Percentiles rank a stretch among this genome's conserved stretches.
These are phyloP conservation scores for Nowickia ferox DNA, from an alignment of 2,888 invertebrate species.

Conservation along the genomic window DNA sequence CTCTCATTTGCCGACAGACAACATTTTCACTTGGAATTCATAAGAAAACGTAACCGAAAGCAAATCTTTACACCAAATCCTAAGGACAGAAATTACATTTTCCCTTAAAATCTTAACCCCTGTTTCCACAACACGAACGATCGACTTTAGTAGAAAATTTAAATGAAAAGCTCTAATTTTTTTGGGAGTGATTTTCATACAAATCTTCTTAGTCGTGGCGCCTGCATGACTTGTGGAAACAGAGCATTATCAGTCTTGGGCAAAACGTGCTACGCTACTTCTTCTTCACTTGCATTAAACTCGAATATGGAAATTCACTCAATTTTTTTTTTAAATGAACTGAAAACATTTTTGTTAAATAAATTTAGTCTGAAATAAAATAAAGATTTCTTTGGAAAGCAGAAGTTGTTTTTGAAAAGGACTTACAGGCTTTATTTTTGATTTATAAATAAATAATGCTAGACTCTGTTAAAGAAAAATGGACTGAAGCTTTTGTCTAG, in stretches of 20 bases:
- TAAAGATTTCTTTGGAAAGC: background rate
- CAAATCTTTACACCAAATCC: background rate
- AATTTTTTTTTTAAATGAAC: constrained; percentile 17
- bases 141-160: too few species aligned
- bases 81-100: background rate
- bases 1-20: background rate
- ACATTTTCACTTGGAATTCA: background rate
- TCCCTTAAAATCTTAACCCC: background rate
- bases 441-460: too few species aligned
- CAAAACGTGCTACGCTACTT: background rate
- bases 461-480: too few species aligned
- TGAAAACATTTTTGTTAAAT: constrained; percentile 4
- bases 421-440: too few species aligned
- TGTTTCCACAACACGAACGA: too few species aligned
- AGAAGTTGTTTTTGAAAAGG: background rate
- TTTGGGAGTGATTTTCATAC: too few species aligned
- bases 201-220: too few species aligned
- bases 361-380: background rate
- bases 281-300: background rate
- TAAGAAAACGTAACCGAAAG: background rate
- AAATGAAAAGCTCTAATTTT: too few species aligned
- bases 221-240: too few species aligned
- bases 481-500: too few species aligned
- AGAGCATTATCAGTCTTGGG: background rate
- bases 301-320: constrained; percentile 36